phyloP scores from a whole-genome alignment of 1,140 invertebrate species.

The Drosophila hydei region DNA sequence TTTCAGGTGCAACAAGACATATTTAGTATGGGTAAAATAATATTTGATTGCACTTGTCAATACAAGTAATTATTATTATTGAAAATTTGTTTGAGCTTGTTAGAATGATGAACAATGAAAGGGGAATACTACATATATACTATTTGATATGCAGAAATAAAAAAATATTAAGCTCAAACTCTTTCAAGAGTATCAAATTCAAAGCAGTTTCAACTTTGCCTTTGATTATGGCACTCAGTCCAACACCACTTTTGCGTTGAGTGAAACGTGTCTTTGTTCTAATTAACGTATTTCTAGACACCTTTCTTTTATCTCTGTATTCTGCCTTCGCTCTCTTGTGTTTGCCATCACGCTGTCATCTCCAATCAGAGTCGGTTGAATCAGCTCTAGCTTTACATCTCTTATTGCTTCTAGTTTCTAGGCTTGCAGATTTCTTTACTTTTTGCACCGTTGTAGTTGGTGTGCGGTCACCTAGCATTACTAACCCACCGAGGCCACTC shows the following conservation, averaged over 20 bases:
- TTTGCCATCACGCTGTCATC: slow-evolving; percentile 21
- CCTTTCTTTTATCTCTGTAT: neutral
- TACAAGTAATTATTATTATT: too few relatives aligned
- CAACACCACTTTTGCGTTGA: neutral
- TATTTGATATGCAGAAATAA: too few relatives aligned
- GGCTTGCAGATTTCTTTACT: slow-evolving; percentile 35
- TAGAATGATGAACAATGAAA: too few relatives aligned
- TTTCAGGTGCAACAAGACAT: slow-evolving; percentile 18
- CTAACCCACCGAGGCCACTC: slow-evolving; percentile 3
- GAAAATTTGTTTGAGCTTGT: too few relatives aligned
- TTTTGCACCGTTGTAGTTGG: slow-evolving; percentile 31
- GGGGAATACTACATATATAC: too few relatives aligned
- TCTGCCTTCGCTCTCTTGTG: neutral
- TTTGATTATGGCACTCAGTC: too few relatives aligned
- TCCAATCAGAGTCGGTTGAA: slow-evolving; percentile 16
- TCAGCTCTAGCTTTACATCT: slow-evolving; percentile 29
- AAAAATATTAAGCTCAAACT: neutral
- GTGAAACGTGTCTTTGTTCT: slow-evolving; percentile 3
- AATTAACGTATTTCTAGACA: neutral
- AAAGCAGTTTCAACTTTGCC: too few relatives aligned
- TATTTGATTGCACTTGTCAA: too few relatives aligned
- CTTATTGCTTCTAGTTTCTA: slow-evolving; percentile 35
- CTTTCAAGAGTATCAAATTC: too few relatives aligned
- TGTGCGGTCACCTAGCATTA: slow-evolving; percentile 5
- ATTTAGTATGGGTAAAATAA: too few relatives aligned